phyloP scores from a whole-genome alignment of 2,888 invertebrate species.

The Arctia plantaginis region DNA sequence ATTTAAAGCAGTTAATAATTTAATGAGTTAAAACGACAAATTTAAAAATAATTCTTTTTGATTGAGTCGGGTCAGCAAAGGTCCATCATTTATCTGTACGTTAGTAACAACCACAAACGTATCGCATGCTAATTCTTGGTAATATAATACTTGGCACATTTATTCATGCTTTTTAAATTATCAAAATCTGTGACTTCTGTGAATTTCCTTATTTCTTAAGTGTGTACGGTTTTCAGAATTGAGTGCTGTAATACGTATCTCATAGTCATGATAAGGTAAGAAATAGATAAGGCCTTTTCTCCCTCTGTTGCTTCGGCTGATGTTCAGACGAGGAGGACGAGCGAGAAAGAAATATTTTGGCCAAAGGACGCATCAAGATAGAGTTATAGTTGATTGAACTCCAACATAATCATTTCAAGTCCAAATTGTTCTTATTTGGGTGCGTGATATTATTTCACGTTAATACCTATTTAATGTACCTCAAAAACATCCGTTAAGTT shows the following conservation, averaged over 20 bases:
- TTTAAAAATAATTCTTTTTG: background rate
- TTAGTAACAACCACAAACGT: background rate
- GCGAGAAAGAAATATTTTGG: too few species aligned
- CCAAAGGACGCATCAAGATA: too few species aligned
- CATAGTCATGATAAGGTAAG: too few species aligned
- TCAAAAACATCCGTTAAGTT: background rate
- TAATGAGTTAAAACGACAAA: background rate
- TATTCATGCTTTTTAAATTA: too few species aligned
- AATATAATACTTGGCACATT: background rate
- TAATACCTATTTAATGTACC: background rate
- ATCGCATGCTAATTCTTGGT: background rate
- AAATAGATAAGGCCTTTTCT: too few species aligned
- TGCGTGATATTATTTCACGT: background rate
- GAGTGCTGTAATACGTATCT: too few species aligned
- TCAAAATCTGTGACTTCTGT: too few species aligned
- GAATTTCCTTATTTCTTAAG: too few species aligned
- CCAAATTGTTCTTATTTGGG: background rate
- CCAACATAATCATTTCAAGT: background rate
- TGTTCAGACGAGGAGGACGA: too few species aligned
- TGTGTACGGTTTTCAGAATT: too few species aligned
- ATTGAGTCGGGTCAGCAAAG: slow-evolving; percentile 12
- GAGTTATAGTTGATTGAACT: background rate
- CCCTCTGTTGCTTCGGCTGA: too few species aligned
- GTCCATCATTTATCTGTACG: slow-evolving; percentile 10
- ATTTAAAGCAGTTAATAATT: background rate